These are phyloP conservation scores for Prionace glauca DNA, from an alignment of 2,797 vertebrate genomes.

Conservation along the genomic window DNA sequence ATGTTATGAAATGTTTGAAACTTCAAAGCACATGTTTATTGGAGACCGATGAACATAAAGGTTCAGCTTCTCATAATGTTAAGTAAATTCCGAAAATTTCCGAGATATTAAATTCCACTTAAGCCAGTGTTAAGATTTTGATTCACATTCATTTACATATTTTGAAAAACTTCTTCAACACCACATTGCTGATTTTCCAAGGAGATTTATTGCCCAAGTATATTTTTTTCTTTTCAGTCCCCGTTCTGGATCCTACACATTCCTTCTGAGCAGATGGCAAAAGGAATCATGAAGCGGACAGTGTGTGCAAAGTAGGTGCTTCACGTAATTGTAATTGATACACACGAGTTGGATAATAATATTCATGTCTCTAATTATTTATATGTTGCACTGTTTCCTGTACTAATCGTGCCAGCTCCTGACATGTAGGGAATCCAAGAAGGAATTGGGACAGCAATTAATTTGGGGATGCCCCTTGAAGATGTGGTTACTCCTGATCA, in stretches of 20 bases:
- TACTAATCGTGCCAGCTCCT: too few relatives aligned
- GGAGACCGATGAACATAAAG: not conserved
- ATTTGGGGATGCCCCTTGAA: constrained; percentile 88
- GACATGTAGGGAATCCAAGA: constrained; percentile 57
- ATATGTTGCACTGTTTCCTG: not conserved
- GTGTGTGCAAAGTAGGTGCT: constrained; percentile 90
- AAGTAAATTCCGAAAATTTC: not conserved
- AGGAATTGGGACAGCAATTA: constrained; percentile 99
- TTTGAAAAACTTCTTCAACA: not conserved
- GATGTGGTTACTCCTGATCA: constrained; percentile 82
- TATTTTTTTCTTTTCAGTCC: constrained; percentile 63
- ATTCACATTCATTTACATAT: too few relatives aligned
- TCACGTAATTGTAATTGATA: not conserved
- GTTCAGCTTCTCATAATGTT: not conserved
- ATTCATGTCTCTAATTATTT: not conserved
- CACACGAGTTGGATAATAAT: not conserved
- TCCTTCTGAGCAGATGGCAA: constrained; percentile 79
- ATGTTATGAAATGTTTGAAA: not conserved
- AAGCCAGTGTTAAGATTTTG: not conserved
- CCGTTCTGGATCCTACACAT: constrained; percentile 86
- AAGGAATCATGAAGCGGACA: constrained; percentile 80
- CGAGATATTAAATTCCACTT: not conserved
- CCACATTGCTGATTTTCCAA: not conserved
- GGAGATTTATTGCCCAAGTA: not conserved
- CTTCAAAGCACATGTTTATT: not conserved